phyloP scores from a whole-genome alignment of 35 echinoderm and acorn worm species.

The Holothuria glaberrima region DNA sequence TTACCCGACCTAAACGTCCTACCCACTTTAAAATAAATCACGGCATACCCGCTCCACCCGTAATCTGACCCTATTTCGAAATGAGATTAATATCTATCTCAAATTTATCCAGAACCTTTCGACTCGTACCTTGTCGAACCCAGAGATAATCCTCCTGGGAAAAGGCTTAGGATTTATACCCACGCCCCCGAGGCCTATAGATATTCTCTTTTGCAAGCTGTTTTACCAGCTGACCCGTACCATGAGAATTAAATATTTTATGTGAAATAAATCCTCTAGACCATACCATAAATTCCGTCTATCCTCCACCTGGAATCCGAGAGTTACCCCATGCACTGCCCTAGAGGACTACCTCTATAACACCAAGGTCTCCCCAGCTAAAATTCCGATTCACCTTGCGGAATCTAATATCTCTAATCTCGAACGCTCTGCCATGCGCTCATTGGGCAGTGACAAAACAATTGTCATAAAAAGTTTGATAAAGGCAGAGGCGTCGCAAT shows the following conservation, averaged over 20 bases:
- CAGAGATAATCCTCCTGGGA: neutral
- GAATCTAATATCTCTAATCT: neutral
- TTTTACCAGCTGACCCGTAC: neutral
- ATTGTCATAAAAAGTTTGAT: conserved; percentile 38
- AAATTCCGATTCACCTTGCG: conserved; percentile 13
- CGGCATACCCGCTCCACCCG: too few relatives aligned
- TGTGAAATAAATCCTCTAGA: neutral
- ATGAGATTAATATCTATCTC: too few relatives aligned
- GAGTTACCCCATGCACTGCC: neutral
- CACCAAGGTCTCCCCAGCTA: neutral
- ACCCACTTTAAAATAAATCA: too few relatives aligned
- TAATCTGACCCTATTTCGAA: too few relatives aligned
- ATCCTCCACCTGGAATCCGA: conserved; percentile 8
- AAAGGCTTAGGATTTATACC: conserved; percentile 28
- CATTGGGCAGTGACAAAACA: neutral
- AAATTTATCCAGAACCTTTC: too few relatives aligned
- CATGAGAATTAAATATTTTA: neutral
- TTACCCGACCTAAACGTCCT: too few relatives aligned
- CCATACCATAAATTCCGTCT: neutral
- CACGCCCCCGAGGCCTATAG: neutral
- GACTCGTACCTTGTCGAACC: neutral
- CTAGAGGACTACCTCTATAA: conserved; percentile 25
- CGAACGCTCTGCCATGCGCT: neutral
- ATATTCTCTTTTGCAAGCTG: neutral
- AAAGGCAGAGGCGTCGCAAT: conserved; percentile 40